phyloP scores from a whole-genome alignment of 2,113 vertebrate genomes.

The Tamias sibiricus region DNA sequence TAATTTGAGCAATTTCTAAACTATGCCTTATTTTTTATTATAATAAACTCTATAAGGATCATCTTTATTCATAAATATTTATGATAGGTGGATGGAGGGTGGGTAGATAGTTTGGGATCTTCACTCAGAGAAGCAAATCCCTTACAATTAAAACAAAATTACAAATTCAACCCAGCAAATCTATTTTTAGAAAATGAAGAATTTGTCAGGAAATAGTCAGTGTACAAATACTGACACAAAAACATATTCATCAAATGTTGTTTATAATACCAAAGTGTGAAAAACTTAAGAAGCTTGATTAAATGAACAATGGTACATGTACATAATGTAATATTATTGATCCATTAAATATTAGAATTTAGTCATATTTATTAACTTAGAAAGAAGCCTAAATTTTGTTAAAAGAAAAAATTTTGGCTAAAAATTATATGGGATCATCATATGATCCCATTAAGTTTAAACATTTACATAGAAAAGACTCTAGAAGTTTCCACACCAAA shows the following conservation, averaged over 20 bases:
- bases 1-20: no score
- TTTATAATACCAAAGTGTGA: background rate
- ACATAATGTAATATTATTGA: background rate
- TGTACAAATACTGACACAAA: background rate
- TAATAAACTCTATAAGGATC: no score
- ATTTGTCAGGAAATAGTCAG: conserved; percentile 10
- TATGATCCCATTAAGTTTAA: background rate
- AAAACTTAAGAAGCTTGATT: background rate
- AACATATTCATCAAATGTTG: background rate
- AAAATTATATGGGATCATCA: background rate
- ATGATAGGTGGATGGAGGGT: background rate
- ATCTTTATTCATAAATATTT: no score
- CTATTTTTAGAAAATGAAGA: conserved; percentile 28
- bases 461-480: background rate
- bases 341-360: background rate
- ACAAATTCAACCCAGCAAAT: background rate
- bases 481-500: conserved; percentile 8
- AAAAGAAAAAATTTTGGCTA: conserved; percentile 36
- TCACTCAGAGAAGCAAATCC: background rate
- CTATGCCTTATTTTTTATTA: no score
- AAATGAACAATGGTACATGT: background rate
- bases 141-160: conserved; percentile 10
- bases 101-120: background rate
- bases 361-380: conserved; percentile 42
- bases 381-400: conserved; percentile 16